Evolutionary conservation across 53 echinoderm and acorn worm genomes (phyloP).

Genomic region (Echinometra lucunter): DNA sequence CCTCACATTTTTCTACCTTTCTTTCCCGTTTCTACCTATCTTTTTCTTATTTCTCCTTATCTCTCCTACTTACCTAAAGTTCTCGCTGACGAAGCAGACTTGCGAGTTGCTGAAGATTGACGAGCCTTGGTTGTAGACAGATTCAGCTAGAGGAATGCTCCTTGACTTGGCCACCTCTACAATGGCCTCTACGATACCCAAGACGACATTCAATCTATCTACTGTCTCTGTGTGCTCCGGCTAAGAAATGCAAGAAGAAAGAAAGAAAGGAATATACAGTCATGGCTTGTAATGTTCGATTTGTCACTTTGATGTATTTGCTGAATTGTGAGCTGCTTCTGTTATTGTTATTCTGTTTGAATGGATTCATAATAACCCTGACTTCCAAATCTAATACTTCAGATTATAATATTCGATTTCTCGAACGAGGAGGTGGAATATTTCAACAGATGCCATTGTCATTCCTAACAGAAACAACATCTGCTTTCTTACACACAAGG

Average conservation of each 20-base stretch:
- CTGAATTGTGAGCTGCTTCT: too few species aligned
- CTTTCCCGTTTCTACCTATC: too few species aligned
- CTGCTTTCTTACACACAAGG: too few species aligned
- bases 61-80: conserved; percentile 76
- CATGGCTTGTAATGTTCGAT: neutral
- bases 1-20: too few species aligned
- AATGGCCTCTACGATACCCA: conserved; percentile 88
- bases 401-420: too few species aligned
- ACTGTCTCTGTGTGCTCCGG: conserved; percentile 97
- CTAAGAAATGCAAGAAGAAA: conserved; percentile 46
- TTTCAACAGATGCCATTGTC: too few species aligned
- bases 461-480: too few species aligned
- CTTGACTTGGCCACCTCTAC: conserved; percentile 90
- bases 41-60: too few species aligned
- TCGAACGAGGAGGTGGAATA: too few species aligned
- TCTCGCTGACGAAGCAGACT: conserved; percentile 94
- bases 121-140: conserved; percentile 78
- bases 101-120: conserved; percentile 73
- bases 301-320: neutral
- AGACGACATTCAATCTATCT: conserved; percentile 87
- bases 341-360: too few species aligned
- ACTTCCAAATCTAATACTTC: too few species aligned
- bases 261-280: neutral
- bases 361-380: too few species aligned
- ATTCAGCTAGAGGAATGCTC: conserved; percentile 89